Evolutionary conservation across 2,797 vertebrate genomes (phyloP).

Genomic region (Calcarius lapponicus): DNA sequence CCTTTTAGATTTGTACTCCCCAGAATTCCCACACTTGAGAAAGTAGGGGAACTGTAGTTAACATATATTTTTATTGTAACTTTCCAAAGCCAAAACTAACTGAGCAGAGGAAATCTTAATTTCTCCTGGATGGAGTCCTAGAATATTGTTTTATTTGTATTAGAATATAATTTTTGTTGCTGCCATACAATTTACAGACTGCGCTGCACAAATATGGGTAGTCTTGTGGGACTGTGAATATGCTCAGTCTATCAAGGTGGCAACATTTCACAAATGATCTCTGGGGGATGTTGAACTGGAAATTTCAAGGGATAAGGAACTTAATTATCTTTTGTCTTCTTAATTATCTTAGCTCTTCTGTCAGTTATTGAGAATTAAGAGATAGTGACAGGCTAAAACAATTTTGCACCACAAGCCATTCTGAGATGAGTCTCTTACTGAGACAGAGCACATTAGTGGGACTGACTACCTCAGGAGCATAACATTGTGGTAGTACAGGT

Average conservation of each 20-base stretch:
- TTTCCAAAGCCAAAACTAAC: not conserved
- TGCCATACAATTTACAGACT: not conserved
- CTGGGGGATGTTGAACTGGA: not conserved
- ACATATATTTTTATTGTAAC: not conserved
- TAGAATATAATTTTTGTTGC: not conserved
- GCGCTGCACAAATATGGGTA: not conserved
- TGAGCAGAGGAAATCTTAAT: conserved; percentile 1
- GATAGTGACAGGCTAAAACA: not conserved
- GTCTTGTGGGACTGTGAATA: not conserved
- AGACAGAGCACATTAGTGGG: not conserved
- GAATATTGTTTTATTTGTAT: conserved; percentile 21
- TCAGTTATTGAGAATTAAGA: not conserved
- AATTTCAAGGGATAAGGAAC: not conserved
- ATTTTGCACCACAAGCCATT: not conserved
- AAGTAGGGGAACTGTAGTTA: not conserved
- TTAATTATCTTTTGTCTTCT: not conserved
- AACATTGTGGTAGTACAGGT: accelerated
- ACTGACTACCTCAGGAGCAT: not conserved
- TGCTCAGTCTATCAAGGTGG: not conserved
- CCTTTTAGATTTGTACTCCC: not conserved
- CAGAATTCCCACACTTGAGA: not conserved
- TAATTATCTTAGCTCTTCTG: not conserved
- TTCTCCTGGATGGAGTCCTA: not conserved
- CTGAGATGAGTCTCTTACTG: not conserved
- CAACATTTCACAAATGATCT: not conserved